Evolutionary conservation across 2,797 vertebrate species (phyloP).

Genomic region (Danio choprae): DNA sequence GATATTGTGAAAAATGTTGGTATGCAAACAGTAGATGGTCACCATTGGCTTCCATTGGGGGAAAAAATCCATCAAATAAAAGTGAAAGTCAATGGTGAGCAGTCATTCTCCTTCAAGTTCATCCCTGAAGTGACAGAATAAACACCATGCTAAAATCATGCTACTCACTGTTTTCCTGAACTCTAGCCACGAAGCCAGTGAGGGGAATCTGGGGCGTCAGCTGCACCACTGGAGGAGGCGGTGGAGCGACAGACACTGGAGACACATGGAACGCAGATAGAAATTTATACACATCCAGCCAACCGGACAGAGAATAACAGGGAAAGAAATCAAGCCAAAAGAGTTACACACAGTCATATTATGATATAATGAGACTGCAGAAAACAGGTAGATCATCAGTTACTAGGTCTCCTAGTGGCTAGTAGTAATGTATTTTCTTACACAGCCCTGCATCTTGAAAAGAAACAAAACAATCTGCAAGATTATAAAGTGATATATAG

Average conservation of each 20-base stretch:
- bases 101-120: too few species aligned
- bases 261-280: slow-evolving; percentile 58
- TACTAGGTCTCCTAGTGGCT: too few species aligned
- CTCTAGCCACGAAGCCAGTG: slow-evolving; percentile 99
- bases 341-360: slow-evolving; percentile 15
- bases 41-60: too few species aligned
- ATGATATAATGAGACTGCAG: slow-evolving; percentile 1
- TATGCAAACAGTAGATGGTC: too few species aligned
- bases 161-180: slow-evolving; percentile 99
- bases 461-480: too few species aligned
- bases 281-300: slow-evolving; percentile 16
- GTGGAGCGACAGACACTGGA: slow-evolving; percentile 96
- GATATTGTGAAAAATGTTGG: too few species aligned
- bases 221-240: slow-evolving; percentile 97
- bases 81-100: too few species aligned
- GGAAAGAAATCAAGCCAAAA: slow-evolving; percentile 46
- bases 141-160: slow-evolving; percentile 39
- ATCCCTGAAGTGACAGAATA: too few species aligned
- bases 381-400: slow-evolving; percentile 11
- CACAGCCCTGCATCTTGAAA: too few species aligned
- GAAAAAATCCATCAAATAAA: too few species aligned
- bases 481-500: too few species aligned
- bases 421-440: too few species aligned
- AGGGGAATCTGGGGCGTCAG: slow-evolving; percentile 99
- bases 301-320: slow-evolving; percentile 16